Conservation (phyloP, 2,888 invertebrate species). For the Phyto melanocephala region DNA sequence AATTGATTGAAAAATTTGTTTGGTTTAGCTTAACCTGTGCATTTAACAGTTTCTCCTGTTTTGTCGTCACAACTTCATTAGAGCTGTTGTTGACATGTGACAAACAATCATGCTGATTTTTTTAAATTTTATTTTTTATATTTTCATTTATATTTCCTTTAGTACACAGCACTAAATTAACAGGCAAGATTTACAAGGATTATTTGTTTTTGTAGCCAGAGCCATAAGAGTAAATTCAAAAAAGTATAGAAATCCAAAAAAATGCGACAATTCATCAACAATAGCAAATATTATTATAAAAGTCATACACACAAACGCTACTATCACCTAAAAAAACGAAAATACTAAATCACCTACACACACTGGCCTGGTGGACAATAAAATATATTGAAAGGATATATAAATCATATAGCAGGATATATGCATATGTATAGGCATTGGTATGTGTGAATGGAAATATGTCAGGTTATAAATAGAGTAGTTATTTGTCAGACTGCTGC, state of each 20-base stretch:
- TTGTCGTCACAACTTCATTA: slow-evolving; percentile 56
- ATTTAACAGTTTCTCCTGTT: no score
- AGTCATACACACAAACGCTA: slow-evolving; percentile 42
- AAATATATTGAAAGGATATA: slow-evolving; percentile 41
- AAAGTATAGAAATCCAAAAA: slow-evolving; percentile 32
- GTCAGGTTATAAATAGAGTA: slow-evolving; percentile 29
- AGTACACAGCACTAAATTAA: slow-evolving; percentile 10
- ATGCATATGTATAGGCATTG: neutral
- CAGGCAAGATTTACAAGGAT: slow-evolving; percentile 19
- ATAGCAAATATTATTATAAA: slow-evolving; percentile 59
- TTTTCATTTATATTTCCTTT: neutral
- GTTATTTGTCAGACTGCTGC: slow-evolving; percentile 38
- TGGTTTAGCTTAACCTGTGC: no score
- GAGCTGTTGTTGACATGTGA: slow-evolving; percentile 15
- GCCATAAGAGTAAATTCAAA: neutral
- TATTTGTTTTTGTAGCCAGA: slow-evolving; percentile 21
- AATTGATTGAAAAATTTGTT: no score
- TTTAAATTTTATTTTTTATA: neutral
- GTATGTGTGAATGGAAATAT: neutral
- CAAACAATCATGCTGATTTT: neutral
- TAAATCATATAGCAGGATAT: slow-evolving; percentile 43
- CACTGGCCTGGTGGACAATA: slow-evolving; percentile 24
- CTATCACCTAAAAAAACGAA: neutral
- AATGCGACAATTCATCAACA: slow-evolving; percentile 52
- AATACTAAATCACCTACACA: slow-evolving; percentile 20